Base-by-base conservation (phyloP, 1,140 invertebrate genomes). In the Drosophila pachea region DNA sequence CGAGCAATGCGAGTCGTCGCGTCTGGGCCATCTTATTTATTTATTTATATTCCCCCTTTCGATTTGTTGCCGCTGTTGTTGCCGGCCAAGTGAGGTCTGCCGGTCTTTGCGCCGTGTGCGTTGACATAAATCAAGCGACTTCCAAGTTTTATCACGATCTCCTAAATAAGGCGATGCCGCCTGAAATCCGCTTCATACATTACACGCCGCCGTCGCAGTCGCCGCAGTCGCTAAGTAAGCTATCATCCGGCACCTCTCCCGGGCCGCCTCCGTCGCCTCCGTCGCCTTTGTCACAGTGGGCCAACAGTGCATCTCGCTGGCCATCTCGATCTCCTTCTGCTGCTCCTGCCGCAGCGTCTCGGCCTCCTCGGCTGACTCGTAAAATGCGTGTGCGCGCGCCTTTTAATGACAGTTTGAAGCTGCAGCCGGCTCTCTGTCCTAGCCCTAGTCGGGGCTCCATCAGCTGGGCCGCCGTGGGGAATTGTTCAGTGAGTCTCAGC, bases 111-210 rank as follows among this genome's bases (percentile, higher is more conserved):
- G 43, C 40, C 59, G 52, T 73, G 66, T 82, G 77, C 81, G 82
- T 86, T 86, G 87, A 87, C 87, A 88, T 88, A 88, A 88, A 88
- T 88, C 87, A 88, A 87, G 87, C 78, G 87, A 88, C 87, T 88
- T 88, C 87, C 81, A 87, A 88, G 73, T 88, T 87, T 88, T 88
- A 88, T 88, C 87, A 88, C 87, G 87, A 88, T 88, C 87, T 88
- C 81, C 76, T 88, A 88, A 88, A 88, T 88, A 88, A 88, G 87
- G 83, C 81, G 81, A 84, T 62, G 78, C 79, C 62, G 69, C 71
- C 78, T 68, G 73, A 81, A 84, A 86, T 83, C 76, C 81, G 76
- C 81, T 83, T 86, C 81, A 67, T 81, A 79, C 81, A 84, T 76
- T 76, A 76, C 68, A 73, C 70, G 67, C 64, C 66, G 69, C 73